Base-by-base conservation (phyloP, 2,797 vertebrate genomes). In the Gobio occitaniae region DNA sequence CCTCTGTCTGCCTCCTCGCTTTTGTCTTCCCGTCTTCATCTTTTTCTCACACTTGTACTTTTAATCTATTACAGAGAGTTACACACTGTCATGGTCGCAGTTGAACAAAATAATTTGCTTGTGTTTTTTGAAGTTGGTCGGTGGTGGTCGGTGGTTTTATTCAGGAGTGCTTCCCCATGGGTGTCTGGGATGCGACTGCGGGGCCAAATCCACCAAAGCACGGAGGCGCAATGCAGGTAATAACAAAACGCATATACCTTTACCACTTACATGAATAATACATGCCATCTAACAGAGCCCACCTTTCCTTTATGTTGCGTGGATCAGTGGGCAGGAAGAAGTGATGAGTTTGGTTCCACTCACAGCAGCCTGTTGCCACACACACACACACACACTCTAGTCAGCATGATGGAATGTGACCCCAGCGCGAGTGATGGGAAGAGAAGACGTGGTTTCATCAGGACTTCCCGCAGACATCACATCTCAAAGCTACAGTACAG, bases 61-160 rank as follows among this genome's bases (percentile, higher is more conserved):
- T 94, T 93, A 94, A 94, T 94, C 93, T 90, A 93, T 93, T 93
- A 93, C 92, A 80, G 89, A 92, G 88, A 78, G 91, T 92, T 90
- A 91, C 89, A 91, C 90, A 90, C 91, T 90, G 90, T 92, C 91
- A 92, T 81, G 85, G 87, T 86, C 86, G 89, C 90, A 83, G 87
- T 83, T 69, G 90, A 91, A 93, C 90, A 92, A 93, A 94, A 93
- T 93, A 63, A 93, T 93, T 92, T 90, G 77, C 89, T 87, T 91
- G 90, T 84, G 89, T 84, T 85, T 84, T 76, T 92, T 93, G 75
- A 92, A 92, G 91, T 92, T 87, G 90, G 84, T 76, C 66, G 85
- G 88, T 89, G 91, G 90, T 88, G 89, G 90, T 87, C 88, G 91
- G 90, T 92, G 56, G 38, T 90, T 78, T 90, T 70, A 88, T 85